Conservation (phyloP, 2,888 invertebrate genomes). For the Euphydryas editha region DNA sequence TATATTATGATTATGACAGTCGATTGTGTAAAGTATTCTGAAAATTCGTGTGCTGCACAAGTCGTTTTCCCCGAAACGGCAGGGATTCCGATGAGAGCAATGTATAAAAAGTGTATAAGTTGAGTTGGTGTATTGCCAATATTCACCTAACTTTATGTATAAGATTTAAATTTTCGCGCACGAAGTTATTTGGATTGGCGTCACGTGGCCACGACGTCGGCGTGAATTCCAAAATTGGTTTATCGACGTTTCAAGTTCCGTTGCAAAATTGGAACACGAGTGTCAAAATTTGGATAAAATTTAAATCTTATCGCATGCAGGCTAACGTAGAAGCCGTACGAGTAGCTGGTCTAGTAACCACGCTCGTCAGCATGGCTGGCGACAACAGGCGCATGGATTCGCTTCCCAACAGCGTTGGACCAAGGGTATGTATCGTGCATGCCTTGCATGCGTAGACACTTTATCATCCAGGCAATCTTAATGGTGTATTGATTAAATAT, state of each 20-base stretch:
- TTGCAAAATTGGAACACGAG: constrained; percentile 38
- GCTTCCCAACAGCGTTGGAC: constrained; percentile 80
- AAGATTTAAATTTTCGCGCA: constrained; percentile 78
- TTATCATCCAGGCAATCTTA: constrained; percentile 26
- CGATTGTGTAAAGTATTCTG: constrained; percentile 34
- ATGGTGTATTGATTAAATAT: constrained; percentile 27
- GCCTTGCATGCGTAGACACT: constrained; percentile 41
- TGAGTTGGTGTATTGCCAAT: constrained; percentile 56
- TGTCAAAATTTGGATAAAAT: constrained; percentile 63
- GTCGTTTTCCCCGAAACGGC: constrained; percentile 39
- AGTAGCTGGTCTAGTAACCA: constrained; percentile 92
- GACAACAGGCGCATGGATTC: constrained; percentile 82
- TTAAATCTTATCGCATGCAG: constrained; percentile 83
- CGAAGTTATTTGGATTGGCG: constrained; percentile 41
- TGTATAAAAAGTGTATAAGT: constrained; percentile 24
- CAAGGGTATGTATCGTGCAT: constrained; percentile 68
- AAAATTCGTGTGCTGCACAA: constrained; percentile 52
- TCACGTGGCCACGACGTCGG: constrained; percentile 23
- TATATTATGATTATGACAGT: constrained; percentile 52
- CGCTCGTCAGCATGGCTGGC: constrained; percentile 91
- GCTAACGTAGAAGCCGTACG: constrained; percentile 93
- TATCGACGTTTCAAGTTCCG: constrained; percentile 45
- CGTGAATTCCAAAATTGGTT: constrained; percentile 34
- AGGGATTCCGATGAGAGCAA: constrained; percentile 26
- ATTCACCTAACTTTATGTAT: constrained; percentile 65